Conservation (phyloP, 1,140 invertebrate species). For the Drosophila subobscura region DNA sequence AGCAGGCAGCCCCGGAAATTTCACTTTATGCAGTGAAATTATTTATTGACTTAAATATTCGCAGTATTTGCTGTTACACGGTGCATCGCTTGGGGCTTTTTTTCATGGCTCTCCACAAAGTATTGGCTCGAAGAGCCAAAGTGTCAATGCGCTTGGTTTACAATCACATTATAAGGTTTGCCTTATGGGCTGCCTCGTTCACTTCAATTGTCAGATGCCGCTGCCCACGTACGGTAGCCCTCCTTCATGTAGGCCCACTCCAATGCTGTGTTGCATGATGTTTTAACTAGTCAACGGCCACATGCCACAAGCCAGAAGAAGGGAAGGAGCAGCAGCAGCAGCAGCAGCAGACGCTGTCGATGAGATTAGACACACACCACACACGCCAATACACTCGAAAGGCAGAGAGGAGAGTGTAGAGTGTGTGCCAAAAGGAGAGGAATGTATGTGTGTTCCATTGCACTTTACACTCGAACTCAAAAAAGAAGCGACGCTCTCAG, state of each 20-base stretch:
- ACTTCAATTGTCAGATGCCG: conserved; percentile 48
- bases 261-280: conserved; percentile 13
- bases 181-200: conserved; percentile 1
- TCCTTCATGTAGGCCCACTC: conserved; percentile 17
- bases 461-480: too few species aligned
- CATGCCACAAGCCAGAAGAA: neutral
- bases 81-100: too few species aligned
- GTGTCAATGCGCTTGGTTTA: conserved; percentile 38
- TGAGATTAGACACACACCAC: conserved; percentile 57
- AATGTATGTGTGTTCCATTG: too few species aligned
- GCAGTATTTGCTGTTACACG: conserved; percentile 25
- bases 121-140: conserved; percentile 9
- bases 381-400: conserved; percentile 26
- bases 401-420: neutral
- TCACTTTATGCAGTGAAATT: conserved; percentile 51
- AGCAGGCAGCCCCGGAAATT: conserved; percentile 24
- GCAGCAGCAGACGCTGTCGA: conserved; percentile 37
- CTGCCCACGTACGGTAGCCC: conserved; percentile 36
- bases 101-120: neutral
- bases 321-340: neutral
- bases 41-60: conserved; percentile 54
- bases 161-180: conserved; percentile 41
- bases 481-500: too few species aligned
- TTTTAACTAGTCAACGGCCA: conserved; percentile 34
- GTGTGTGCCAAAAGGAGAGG: neutral